Conservation (phyloP, 35 echinoderm and acorn worm species). For the Hemicentrotus pulcherrimus region DNA sequence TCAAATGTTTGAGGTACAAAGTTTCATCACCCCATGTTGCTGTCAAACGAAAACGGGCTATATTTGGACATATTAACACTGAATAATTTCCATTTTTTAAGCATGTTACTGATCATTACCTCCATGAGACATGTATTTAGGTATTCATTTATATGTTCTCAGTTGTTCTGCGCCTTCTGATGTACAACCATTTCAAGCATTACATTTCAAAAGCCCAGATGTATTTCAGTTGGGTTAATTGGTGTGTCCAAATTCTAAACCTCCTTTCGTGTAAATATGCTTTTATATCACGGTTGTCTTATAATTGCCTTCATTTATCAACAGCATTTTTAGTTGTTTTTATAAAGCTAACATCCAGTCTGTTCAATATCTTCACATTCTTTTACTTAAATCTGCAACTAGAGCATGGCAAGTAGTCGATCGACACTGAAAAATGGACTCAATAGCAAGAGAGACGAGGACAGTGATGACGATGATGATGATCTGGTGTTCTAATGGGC, state of each 20-base stretch:
- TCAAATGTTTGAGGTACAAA: too few species aligned
- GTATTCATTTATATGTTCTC: background rate
- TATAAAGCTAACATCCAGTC: background rate
- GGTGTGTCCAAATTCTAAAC: background rate
- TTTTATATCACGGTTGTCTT: too few species aligned
- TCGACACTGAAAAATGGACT: background rate
- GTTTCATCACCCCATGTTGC: too few species aligned
- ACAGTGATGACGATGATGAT: conserved; percentile 22
- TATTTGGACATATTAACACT: too few species aligned
- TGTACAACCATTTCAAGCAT: background rate
- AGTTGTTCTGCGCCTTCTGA: background rate
- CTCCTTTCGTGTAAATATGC: too few species aligned
- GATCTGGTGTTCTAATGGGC: conserved; percentile 15
- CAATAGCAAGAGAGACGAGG: background rate
- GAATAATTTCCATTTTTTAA: too few species aligned
- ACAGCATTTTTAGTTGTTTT: background rate
- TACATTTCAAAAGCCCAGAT: background rate
- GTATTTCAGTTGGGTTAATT: background rate
- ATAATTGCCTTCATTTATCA: background rate
- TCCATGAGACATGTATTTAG: background rate
- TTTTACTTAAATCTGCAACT: background rate
- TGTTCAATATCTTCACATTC: background rate
- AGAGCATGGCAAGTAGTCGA: background rate
- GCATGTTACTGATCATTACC: background rate
- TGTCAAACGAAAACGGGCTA: too few species aligned